Evolutionary conservation across 2,797 vertebrate genomes (phyloP), one percentile per base, ranked within the genome.

Genomic region (Salmo trutta): DNA sequence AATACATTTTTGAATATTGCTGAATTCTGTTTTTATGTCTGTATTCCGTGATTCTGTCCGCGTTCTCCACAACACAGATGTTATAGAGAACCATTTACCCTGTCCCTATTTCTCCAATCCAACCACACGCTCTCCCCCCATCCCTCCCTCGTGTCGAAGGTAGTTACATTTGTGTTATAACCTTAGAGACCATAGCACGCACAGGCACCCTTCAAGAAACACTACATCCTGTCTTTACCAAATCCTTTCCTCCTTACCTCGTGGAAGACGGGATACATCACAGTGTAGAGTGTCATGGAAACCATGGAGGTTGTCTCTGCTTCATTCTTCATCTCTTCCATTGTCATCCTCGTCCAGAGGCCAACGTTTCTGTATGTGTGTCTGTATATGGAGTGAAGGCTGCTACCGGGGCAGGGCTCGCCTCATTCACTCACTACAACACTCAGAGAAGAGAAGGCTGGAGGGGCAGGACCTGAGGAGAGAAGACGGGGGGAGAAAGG

Each of bases 321-420:
- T 99, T 99, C 98, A 98, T 99, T 99, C 97, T 98, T 99, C 96
- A 98, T 98, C 97, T 99, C 98, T 98, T 99, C 98, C 98, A 99
- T 99, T 99, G 97, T 99, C 98, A 99, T 99, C 97, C 97, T 99
- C 97, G 21, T 64, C 59, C 59, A 64, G 59, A 64, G 59, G 29
- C 27, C 29, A 16, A 68, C 15, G 77, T 80, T 65, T 77, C 78
- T 77, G 68, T 66, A 78, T 36, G 17, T 33, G 54, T 27, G 67
- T 62, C 80, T 78, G 73, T 53, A 54, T 70, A 79, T 51, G 86
- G 19, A 31, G 8, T 14, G 41, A 41, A 72, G 70, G 19, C 16
- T 47, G 41, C 62, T 27, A 27, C 17, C n/a, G 1, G 15, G 52
- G 17, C 21, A 19, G 27, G 47, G 70, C 71, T 84, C 79, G 75